Conservation (phyloP, 2,888 invertebrate genomes). For the Cyclophora albipunctata region DNA sequence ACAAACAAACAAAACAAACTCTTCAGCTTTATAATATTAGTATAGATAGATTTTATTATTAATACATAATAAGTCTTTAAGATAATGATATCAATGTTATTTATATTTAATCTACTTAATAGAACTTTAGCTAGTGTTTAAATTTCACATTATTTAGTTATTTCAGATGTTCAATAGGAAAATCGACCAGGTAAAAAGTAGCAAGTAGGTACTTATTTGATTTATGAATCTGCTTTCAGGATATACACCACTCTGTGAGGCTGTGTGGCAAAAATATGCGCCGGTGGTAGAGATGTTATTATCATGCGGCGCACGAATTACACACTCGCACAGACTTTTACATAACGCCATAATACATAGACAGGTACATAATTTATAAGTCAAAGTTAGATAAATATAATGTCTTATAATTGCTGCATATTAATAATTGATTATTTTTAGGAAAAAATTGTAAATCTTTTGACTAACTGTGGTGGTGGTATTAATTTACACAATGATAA, state of each 20-base stretch:
- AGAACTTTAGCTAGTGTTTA: not conserved
- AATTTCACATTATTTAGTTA: too few relatives aligned
- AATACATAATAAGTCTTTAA: too few relatives aligned
- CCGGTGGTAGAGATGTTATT: constrained; percentile 76
- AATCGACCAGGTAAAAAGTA: too few relatives aligned
- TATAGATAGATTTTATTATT: too few relatives aligned
- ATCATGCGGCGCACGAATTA: constrained; percentile 79
- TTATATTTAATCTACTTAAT: not conserved
- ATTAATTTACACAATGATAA: constrained; percentile 78
- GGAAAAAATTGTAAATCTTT: constrained; percentile 72
- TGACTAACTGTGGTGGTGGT: constrained; percentile 72
- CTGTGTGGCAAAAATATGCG: constrained; percentile 79
- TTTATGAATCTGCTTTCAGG: constrained; percentile 45
- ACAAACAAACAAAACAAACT: too few relatives aligned
- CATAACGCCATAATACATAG: constrained; percentile 80
- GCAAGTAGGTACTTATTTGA: too few relatives aligned
- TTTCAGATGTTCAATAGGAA: too few relatives aligned
- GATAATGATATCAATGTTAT: not conserved
- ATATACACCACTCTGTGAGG: constrained; percentile 81
- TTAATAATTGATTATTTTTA: constrained; percentile 22
- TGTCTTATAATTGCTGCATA: not conserved
- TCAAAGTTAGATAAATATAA: not conserved
- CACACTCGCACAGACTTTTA: constrained; percentile 81
- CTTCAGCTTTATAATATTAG: too few relatives aligned
- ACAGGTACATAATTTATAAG: constrained; percentile 43